Evolutionary conservation across 2,888 invertebrate species (phyloP).

Genomic region (Sesia bembeciformis): DNA sequence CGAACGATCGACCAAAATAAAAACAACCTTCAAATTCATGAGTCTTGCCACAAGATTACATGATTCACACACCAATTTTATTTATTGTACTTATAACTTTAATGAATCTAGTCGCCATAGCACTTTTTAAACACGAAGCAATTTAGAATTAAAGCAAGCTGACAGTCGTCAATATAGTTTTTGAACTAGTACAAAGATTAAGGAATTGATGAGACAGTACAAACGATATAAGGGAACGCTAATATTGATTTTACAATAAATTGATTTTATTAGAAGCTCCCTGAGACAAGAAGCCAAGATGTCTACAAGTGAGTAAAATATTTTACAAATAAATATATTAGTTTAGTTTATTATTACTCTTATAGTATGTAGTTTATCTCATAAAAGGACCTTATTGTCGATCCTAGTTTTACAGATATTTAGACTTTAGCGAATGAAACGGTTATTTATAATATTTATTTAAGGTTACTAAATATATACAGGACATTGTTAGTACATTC

Average conservation of each 20-base stretch:
- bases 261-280: slow-evolving; percentile 58
- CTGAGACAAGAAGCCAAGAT: slow-evolving; percentile 38
- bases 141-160: slow-evolving; percentile 43
- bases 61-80: slow-evolving; percentile 50
- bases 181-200: slow-evolving; percentile 52
- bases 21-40: slow-evolving; percentile 53
- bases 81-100: slow-evolving; percentile 61
- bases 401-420: too few relatives aligned
- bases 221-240: slow-evolving; percentile 49
- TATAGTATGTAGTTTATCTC: too few relatives aligned
- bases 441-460: too few relatives aligned
- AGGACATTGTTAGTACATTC: too few relatives aligned
- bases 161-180: slow-evolving; percentile 20
- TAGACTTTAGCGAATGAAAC: too few relatives aligned
- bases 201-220: slow-evolving; percentile 42
- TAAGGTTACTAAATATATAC: too few relatives aligned
- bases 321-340: too few relatives aligned
- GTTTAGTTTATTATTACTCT: too few relatives aligned
- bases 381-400: too few relatives aligned
- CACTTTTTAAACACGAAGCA: slow-evolving; percentile 61
- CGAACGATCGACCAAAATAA: slow-evolving; percentile 46
- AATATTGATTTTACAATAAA: slow-evolving; percentile 61
- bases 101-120: slow-evolving; percentile 70
- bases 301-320: slow-evolving; percentile 57
- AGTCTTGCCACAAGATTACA: slow-evolving; percentile 52